Base-by-base conservation (phyloP, 2,888 invertebrate genomes). In the Temnothorax ravouxi region DNA sequence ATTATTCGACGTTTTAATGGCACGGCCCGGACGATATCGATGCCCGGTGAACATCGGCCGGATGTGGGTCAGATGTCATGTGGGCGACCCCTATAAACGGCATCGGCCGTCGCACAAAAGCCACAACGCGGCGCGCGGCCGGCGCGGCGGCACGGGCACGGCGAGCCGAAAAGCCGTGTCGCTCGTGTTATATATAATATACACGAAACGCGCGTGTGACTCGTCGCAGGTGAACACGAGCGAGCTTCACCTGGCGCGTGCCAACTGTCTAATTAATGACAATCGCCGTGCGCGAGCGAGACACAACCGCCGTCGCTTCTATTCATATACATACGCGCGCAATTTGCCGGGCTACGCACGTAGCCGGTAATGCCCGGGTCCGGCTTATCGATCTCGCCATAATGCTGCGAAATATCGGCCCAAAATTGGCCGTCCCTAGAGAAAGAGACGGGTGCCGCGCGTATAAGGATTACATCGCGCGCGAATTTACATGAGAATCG, bases 191-290 rank as follows among this genome's bases (percentile, higher is more conserved):
- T 83, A 50, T 59, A 74, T 66, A 64, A 61, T 69, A 67, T 66
- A 74, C 66, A 59, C 62, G 75, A 75, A 62, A 6, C 21, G 61
- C 29, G 44, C 25, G 69, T 69, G 83, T 52, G 75, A 80, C 79
- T 74, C 74, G 85, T 86, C 89, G 92, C 92, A 92, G 92, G 92
- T 92, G 92, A 92, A 88, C 59, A 80, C 79, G 79, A 47, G 47
- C 87, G 88, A 84, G 83, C 66, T 89, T 86, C 92, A 92, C 92
- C 92, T 92, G 92, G 91, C 91, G 88, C 84, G 86, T 88, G 88
- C 91, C 92, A 93, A 92, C 92, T 92, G 92, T 91, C 92, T 92
- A 92, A 93, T 93, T 93, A 93, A 93, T 92, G 91, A 92, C 90
- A 92, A 92, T 91, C 90, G 62, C 72, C n/a, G 61, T 44, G 72